Base-by-base conservation (phyloP, 35 echinoderm and acorn worm genomes). In the Eucidaris tribuloides region DNA sequence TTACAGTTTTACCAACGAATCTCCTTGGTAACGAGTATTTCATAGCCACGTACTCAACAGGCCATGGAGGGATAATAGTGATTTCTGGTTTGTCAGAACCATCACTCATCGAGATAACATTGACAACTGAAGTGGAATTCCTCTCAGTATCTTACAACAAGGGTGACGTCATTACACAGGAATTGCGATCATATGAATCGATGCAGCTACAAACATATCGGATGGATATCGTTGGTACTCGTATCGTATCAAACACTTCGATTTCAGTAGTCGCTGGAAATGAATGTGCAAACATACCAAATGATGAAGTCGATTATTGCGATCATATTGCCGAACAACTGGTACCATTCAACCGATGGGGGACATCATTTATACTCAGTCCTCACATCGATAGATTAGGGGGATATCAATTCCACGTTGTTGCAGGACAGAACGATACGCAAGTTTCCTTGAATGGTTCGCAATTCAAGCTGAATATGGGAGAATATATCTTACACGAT, bases 1-100 rank as follows among this genome's bases (percentile, higher is more conserved):
- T 74, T n/a, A 44, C 68, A 20, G 68, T 74, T 33, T 43, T 74
- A 44, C 68, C 68, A n/a, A 74, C 68, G n/a, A 74, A 24, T 27
- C 68, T 42, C 30, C 29, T 74, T n/a, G 68, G 68, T 2, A 74
- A 74, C 22, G 68, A 74, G 44, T 74, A 74, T 40, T 74, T 74
- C 44, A 24, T 74, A 22, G 68, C 68, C 0, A 74, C 68, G 11
- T 2, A 35, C 20, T 42, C 68, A 4, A 27, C 38, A 44, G 35
- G 35, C 15, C 9, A n/a, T 44, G n/a, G 68, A 22, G 68, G 68
- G 6, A 19, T 74, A n/a, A 36, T 74, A 14, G 2, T 74, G 68
- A 74, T 74, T 27, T 74, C 68, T n/a, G 68, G 35, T 35, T 44
- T 74, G 38, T 11, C 38, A 27, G 41, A 38, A 44, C 41, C 68